Evolutionary conservation across 2,113 vertebrate species (phyloP).

Genomic region (Trinectes maculatus): DNA sequence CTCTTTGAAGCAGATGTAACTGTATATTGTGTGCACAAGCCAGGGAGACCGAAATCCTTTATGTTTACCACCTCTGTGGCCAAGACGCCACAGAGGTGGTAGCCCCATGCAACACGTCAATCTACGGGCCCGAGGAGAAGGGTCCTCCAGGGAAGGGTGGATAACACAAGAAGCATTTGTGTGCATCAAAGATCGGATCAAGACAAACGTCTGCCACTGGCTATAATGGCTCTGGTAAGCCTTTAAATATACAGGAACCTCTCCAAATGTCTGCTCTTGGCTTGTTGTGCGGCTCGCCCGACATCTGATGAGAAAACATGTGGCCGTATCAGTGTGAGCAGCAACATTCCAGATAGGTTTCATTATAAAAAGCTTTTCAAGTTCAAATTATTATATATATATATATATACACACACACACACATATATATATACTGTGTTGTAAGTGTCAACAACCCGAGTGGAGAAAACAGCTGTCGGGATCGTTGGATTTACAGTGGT

Average conservation of each 20-base stretch:
- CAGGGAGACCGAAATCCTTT: constrained; percentile 38
- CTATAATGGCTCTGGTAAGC: constrained; percentile 60
- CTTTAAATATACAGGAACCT: constrained; percentile 68
- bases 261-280: constrained; percentile 43
- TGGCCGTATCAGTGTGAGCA: constrained; percentile 15
- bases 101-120: constrained; percentile 40
- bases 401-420: no score
- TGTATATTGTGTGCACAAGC: constrained; percentile 49
- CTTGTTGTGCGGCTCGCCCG: constrained; percentile 54
- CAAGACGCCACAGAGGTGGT: constrained; percentile 41
- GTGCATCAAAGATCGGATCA: constrained; percentile 8
- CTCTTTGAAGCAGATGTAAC: constrained; percentile 55
- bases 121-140: constrained; percentile 15
- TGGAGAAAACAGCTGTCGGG: constrained; percentile 22
- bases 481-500: background rate
- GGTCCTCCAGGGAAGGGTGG: constrained; percentile 10
- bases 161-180: background rate
- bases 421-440: background rate
- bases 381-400: no score
- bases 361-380: no score
- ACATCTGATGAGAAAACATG: constrained; percentile 53
- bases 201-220: constrained; percentile 41
- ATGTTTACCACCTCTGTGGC: constrained; percentile 64
- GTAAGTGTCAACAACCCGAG: background rate
- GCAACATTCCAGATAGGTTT: constrained; percentile 20